Evolutionary conservation across 2,888 invertebrate species (phyloP).

Genomic region (Tupiocoris notatus): DNA sequence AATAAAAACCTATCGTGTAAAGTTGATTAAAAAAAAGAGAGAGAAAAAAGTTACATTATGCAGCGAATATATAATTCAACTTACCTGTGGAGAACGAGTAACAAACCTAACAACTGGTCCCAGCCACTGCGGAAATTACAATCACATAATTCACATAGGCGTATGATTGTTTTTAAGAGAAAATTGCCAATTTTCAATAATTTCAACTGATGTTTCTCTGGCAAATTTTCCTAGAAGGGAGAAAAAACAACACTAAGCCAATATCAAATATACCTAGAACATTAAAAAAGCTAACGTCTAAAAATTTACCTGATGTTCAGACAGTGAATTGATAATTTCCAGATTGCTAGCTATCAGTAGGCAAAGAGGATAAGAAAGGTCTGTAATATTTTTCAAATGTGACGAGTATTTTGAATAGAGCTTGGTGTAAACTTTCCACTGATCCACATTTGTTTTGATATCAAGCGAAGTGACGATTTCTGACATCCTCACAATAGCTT

Average conservation of each 20-base stretch:
- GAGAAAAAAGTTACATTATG: neutral
- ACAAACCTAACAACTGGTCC: conserved; percentile 16
- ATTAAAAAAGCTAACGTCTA: too few relatives aligned
- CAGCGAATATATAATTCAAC: too few relatives aligned
- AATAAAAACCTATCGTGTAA: too few relatives aligned
- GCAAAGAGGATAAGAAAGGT: neutral
- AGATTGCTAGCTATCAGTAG: neutral
- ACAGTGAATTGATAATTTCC: neutral
- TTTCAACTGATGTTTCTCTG: conserved; percentile 13
- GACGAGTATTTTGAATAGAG: conserved; percentile 17
- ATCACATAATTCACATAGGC: conserved; percentile 17
- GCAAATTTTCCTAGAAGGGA: conserved; percentile 8
- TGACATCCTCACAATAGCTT: neutral
- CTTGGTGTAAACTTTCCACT: conserved; percentile 24
- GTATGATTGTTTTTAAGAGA: conserved; percentile 20
- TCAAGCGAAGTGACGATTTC: conserved; percentile 27
- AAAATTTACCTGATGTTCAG: conserved; percentile 11
- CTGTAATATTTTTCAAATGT: conserved; percentile 1
- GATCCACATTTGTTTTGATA: conserved; percentile 25
- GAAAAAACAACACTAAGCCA: too few relatives aligned
- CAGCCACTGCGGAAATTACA: conserved; percentile 17
- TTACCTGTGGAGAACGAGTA: conserved; percentile 29
- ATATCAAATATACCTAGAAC: too few relatives aligned
- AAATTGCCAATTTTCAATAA: conserved; percentile 34
- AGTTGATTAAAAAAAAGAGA: neutral